Evolutionary conservation across 2,113 vertebrate genomes (phyloP).

Genomic region (Heterotilapia buettikoferi): DNA sequence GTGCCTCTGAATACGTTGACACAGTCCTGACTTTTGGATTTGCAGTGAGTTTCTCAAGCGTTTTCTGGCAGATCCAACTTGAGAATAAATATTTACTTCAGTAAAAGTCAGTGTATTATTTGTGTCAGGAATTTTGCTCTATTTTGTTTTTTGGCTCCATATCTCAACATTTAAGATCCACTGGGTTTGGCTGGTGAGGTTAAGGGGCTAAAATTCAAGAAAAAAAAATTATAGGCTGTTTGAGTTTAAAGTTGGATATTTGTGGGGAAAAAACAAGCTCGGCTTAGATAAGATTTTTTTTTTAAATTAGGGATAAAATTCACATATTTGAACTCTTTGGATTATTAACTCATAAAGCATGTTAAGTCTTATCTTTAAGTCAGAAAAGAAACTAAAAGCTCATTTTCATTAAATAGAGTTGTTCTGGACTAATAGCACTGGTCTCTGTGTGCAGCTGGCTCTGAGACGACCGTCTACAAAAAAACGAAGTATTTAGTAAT

Average conservation of each 20-base stretch:
- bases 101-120: neutral
- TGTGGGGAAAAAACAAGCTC: neutral
- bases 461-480: neutral
- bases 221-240: neutral
- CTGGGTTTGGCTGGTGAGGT: neutral
- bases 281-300: neutral
- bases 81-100: accelerated
- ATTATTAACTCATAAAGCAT: neutral
- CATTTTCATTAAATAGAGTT: neutral
- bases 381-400: neutral
- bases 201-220: neutral
- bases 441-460: neutral
- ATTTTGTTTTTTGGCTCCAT: neutral
- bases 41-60: neutral
- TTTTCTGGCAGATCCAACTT: neutral
- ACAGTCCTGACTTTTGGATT: neutral
- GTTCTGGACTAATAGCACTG: neutral
- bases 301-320: accelerated
- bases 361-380: neutral
- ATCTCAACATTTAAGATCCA: neutral
- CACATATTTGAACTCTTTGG: neutral
- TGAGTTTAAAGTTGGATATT: neutral
- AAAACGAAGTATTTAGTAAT: neutral
- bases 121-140: neutral
- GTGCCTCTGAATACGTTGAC: neutral